Conservation (phyloP, 2,113 vertebrate species). For the Meriones unguiculatus region DNA sequence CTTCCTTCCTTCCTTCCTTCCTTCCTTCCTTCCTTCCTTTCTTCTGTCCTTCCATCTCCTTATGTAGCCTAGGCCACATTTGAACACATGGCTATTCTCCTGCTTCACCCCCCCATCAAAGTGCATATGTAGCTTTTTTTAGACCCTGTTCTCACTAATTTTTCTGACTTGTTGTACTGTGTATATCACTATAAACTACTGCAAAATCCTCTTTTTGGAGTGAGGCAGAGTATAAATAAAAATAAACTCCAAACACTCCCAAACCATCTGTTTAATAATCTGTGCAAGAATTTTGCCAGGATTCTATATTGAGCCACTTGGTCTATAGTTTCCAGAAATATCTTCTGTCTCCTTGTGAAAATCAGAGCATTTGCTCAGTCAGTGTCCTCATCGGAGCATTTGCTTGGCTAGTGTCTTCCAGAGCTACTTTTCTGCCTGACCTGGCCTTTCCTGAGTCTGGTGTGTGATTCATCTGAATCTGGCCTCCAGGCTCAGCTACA, state of each 20-base stretch:
- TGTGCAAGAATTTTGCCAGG: slow-evolving; percentile 74
- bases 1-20: neutral
- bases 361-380: slow-evolving; percentile 53
- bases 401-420: neutral
- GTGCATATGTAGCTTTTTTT: neutral
- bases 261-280: slow-evolving; percentile 84
- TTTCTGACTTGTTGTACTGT: slow-evolving; percentile 3
- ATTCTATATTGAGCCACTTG: slow-evolving; percentile 76
- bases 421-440: slow-evolving; percentile 21
- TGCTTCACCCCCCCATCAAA: neutral
- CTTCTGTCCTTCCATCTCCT: neutral
- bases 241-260: slow-evolving; percentile 74
- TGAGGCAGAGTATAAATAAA: slow-evolving; percentile 77
- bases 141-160: slow-evolving; percentile 36
- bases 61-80: neutral
- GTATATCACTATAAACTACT: slow-evolving; percentile 52
- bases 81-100: neutral
- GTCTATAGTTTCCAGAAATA: slow-evolving; percentile 80
- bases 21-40: no score
- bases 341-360: slow-evolving; percentile 72
- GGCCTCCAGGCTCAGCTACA: neutral
- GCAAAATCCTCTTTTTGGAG: slow-evolving; percentile 70
- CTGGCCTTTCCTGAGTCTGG: neutral
- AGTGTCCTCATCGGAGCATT: slow-evolving; percentile 46
- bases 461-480: neutral